Percentiles rank a stretch among this genome's conserved stretches.
These are phyloP conservation scores for Pangasius sanitwongsei DNA, from an alignment of 2,797 vertebrate genomes.

Conservation along the genomic window DNA sequence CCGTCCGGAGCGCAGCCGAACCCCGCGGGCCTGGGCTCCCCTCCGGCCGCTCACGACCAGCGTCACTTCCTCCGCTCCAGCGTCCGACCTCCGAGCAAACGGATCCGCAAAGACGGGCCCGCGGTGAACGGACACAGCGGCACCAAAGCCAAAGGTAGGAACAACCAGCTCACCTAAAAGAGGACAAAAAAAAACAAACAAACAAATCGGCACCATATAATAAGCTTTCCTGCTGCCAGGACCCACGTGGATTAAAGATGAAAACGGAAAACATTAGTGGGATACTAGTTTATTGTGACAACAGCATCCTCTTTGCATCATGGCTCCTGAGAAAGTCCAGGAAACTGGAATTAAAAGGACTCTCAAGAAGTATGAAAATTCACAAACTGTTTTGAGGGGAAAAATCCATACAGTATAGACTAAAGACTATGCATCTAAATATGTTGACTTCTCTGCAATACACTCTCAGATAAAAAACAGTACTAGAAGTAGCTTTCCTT, in stretches of 20 bases:
- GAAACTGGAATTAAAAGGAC: background rate
- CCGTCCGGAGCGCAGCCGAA: constrained; percentile 61
- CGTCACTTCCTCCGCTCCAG: constrained; percentile 99
- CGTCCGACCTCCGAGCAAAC: constrained; percentile 96
- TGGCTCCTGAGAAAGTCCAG: background rate
- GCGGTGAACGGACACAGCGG: constrained; percentile 80
- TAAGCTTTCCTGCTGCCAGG: background rate
- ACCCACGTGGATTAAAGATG: background rate
- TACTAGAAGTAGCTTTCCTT: background rate
- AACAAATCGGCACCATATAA: background rate
- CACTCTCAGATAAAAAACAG: background rate
- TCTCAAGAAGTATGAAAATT: background rate
- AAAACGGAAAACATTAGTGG: background rate
- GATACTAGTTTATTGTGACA: background rate
- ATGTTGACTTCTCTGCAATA: background rate
- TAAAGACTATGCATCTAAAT: background rate
- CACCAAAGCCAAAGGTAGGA: constrained; percentile 88
- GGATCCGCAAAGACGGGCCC: constrained; percentile 92
- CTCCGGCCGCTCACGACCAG: constrained; percentile 89
- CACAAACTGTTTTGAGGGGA: background rate
- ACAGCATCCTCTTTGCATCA: background rate
- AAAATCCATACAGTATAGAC: background rate
- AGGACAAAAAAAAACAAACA: constrained; percentile 3
- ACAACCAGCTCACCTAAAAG: constrained; percentile 33
- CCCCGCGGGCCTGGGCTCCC: constrained; percentile 65